A percentile compares a stretch with the other conserved stretches of the same genome.
phyloP scores from a whole-genome alignment of 1,140 invertebrate species.

The Cydia pomonella region DNA sequence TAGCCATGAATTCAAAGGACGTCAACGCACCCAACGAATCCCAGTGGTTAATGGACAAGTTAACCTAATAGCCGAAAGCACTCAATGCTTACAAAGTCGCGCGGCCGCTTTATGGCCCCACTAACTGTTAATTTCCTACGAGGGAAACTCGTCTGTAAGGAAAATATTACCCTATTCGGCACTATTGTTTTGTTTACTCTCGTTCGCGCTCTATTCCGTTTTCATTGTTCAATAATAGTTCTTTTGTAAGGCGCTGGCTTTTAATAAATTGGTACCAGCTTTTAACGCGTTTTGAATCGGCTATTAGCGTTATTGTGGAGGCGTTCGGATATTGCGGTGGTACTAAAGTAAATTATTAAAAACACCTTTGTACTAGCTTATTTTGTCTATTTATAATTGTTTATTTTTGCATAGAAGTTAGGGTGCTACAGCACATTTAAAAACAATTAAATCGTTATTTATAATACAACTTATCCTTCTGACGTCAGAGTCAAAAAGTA shows the following conservation, averaged over 20 bases:
- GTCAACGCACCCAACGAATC: constrained; percentile 58
- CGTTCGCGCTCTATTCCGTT: constrained; percentile 47
- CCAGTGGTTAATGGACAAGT: constrained; percentile 72
- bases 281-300: constrained; percentile 35
- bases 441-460: too few species aligned
- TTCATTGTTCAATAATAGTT: constrained; percentile 58
- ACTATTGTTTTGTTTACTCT: constrained; percentile 56
- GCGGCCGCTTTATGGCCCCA: constrained; percentile 71
- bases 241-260: constrained; percentile 41
- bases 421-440: too few species aligned
- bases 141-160: constrained; percentile 67
- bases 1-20: constrained; percentile 51
- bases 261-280: constrained; percentile 35
- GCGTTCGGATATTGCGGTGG: constrained; percentile 2
- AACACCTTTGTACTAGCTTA: neutral
- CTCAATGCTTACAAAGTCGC: constrained; percentile 77
- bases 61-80: constrained; percentile 78
- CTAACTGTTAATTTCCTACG: constrained; percentile 76
- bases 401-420: neutral
- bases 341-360: neutral
- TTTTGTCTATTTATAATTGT: neutral
- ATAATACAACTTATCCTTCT: too few species aligned
- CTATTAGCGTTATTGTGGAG: constrained; percentile 5
- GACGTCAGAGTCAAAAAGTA: too few species aligned
- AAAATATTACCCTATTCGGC: constrained; percentile 62